Percentiles rank a stretch among this genome's conserved stretches.
Evolutionary conservation across 2,113 vertebrate species (phyloP).

Genomic region (Prolemur simus): DNA sequence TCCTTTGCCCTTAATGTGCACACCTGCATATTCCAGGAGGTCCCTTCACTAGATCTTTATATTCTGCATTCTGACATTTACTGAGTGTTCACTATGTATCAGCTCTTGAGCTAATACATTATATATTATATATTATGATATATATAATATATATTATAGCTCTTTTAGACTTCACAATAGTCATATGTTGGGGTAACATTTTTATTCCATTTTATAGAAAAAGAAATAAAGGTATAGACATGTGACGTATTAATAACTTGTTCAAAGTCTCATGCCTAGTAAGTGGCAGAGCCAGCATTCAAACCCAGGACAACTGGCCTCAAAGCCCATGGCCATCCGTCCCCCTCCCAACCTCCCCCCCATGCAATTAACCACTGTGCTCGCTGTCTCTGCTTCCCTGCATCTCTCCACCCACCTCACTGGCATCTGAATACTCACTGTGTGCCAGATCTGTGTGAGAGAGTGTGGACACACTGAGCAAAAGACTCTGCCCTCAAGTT

Average conservation of each 20-base stretch:
- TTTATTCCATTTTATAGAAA: background rate
- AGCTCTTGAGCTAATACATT: background rate
- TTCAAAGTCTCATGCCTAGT: background rate
- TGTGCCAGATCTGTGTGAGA: background rate
- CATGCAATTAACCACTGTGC: background rate
- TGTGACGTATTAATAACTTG: background rate
- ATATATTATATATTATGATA: too few relatives aligned
- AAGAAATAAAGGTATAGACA: constrained; percentile 12
- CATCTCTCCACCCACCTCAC: background rate
- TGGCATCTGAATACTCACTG: background rate
- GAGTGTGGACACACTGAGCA: background rate
- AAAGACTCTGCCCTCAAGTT: background rate
- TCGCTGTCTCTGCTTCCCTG: background rate
- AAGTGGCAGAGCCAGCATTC: background rate
- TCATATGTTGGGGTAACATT: background rate
- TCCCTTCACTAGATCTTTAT: background rate
- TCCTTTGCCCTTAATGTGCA: background rate
- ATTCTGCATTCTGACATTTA: background rate
- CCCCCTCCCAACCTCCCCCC: fast-evolving
- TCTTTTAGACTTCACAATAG: constrained; percentile 10
- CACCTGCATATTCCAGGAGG: background rate
- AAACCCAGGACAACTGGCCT: background rate
- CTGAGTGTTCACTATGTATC: background rate
- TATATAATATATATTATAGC: background rate
- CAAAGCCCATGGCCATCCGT: background rate